These are phyloP conservation scores for Nasonovia ribisnigri DNA, from an alignment of 2,888 invertebrate genomes.

Conservation along the genomic window DNA sequence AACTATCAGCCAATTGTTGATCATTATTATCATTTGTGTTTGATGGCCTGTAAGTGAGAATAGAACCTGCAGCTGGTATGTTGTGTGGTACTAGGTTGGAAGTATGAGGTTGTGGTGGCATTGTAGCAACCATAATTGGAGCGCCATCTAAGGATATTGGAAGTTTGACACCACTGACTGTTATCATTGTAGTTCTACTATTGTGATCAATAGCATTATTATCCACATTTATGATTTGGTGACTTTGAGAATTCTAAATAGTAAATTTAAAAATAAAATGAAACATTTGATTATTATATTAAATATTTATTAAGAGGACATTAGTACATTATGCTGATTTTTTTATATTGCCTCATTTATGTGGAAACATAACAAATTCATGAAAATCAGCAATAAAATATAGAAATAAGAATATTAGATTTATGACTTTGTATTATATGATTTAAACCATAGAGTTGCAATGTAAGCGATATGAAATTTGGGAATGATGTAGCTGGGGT, in stretches of 20 bases:
- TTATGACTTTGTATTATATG: neutral
- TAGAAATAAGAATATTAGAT: no score
- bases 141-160: constrained; percentile 53
- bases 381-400: no score
- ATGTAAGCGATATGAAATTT: neutral
- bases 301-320: neutral
- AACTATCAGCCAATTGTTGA: constrained; percentile 39
- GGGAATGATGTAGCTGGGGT: neutral
- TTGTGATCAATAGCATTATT: constrained; percentile 46
- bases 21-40: constrained; percentile 52
- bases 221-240: constrained; percentile 52
- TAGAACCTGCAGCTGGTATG: constrained; percentile 42
- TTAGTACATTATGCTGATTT: no score
- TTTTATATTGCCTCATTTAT: no score
- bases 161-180: constrained; percentile 61
- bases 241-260: constrained; percentile 47
- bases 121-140: constrained; percentile 53
- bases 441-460: neutral
- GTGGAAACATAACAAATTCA: no score
- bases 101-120: constrained; percentile 46
- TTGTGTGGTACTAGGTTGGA: constrained; percentile 38
- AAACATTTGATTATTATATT: neutral
- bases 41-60: constrained; percentile 38
- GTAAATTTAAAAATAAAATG: neutral
- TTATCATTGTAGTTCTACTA: constrained; percentile 56